A percentile compares a stretch with the other conserved stretches of the same genome.
Evolutionary conservation across 1,140 invertebrate genomes (phyloP).

Genomic region (Temnothorax curvispinosus): DNA sequence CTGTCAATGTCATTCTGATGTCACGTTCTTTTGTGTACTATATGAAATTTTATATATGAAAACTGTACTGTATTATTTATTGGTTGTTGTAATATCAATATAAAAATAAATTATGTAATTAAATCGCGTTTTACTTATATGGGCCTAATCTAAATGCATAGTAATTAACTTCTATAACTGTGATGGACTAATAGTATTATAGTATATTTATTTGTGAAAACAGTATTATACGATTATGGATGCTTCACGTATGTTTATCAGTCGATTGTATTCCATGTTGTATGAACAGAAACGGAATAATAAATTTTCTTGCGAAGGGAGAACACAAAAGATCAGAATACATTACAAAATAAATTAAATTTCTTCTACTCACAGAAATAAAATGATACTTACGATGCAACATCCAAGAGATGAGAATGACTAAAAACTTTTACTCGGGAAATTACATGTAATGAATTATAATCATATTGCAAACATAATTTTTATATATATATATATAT

Average conservation of each 20-base stretch:
- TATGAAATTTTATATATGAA: conserved; percentile 38
- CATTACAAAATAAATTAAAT: conserved; percentile 1
- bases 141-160: conserved; percentile 35
- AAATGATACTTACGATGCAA: neutral
- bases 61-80: conserved; percentile 44
- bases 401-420: neutral
- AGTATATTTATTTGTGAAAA: conserved; percentile 24
- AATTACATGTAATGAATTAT: neutral
- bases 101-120: conserved; percentile 72
- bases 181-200: conserved; percentile 36
- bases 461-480: neutral
- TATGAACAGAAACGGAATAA: neutral
- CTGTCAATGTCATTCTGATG: conserved; percentile 1
- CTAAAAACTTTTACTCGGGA: conserved; percentile 3
- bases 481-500: neutral
- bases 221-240: conserved; percentile 16
- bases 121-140: conserved; percentile 31
- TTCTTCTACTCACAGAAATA: neutral
- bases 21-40: conserved; percentile 10
- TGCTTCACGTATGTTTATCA: conserved; percentile 27
- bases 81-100: conserved; percentile 68
- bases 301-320: neutral
- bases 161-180: conserved; percentile 32
- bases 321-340: conserved; percentile 23
- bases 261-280: conserved; percentile 27